Percentiles rank a stretch among this genome's conserved stretches.
phyloP scores from a whole-genome alignment of 2,113 vertebrate species.

The Thymallus thymallus region DNA sequence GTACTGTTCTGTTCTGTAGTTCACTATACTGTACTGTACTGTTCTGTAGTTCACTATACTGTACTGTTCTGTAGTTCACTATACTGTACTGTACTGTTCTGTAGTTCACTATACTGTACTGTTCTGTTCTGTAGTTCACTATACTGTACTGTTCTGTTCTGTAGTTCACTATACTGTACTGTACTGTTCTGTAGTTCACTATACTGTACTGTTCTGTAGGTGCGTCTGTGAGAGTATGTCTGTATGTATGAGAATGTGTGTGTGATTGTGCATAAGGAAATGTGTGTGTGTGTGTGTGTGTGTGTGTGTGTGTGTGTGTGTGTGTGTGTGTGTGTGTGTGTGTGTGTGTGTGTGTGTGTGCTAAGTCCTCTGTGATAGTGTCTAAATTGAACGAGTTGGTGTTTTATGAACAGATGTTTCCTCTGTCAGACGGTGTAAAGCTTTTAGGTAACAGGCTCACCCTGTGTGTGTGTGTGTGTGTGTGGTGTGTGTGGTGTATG shows the following conservation, averaged over 20 bases:
- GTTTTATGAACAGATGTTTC: slow-evolving; percentile 11
- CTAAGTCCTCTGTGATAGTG: slow-evolving; percentile 7
- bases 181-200: too few species aligned
- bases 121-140: too few species aligned
- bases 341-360: not conserved
- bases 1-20: too few species aligned
- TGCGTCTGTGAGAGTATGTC: too few species aligned
- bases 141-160: too few species aligned
- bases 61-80: too few species aligned
- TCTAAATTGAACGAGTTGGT: slow-evolving; percentile 4
- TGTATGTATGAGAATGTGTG: not conserved
- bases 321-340: slow-evolving; percentile 5
- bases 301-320: slow-evolving; percentile 1
- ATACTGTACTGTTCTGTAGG: not conserved
- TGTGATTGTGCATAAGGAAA: not conserved
- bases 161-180: too few species aligned
- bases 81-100: too few species aligned
- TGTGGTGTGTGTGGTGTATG: too few species aligned
- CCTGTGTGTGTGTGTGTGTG: not conserved
- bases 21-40: too few species aligned
- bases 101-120: too few species aligned
- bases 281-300: not conserved
- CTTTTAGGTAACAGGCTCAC: slow-evolving; percentile 13
- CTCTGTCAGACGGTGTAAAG: slow-evolving; percentile 2
- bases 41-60: too few species aligned